Evolutionary conservation across 2,113 vertebrate species (phyloP).

Genomic region (Phaethornis superciliosus): DNA sequence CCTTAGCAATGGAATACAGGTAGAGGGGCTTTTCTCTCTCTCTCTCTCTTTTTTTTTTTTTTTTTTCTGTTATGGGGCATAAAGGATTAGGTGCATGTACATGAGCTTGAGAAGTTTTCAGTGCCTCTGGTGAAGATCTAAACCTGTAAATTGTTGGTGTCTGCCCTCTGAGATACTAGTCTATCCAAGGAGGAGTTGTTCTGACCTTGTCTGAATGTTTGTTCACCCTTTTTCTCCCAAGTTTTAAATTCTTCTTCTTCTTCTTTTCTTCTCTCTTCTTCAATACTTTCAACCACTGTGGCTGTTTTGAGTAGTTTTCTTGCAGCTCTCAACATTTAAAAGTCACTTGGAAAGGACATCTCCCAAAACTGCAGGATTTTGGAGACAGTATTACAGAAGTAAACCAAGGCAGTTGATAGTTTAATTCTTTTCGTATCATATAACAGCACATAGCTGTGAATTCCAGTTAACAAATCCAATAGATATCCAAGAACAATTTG

Average conservation of each 20-base stretch:
- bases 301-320: neutral
- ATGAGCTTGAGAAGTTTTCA: neutral
- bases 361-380: neutral
- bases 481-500: neutral
- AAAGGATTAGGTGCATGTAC: neutral
- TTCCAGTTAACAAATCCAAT: neutral
- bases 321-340: neutral
- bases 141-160: neutral
- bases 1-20: neutral
- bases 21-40: neutral
- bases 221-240: neutral
- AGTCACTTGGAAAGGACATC: neutral
- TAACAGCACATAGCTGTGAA: neutral
- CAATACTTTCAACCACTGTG: neutral
- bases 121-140: neutral
- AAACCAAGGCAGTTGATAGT: neutral
- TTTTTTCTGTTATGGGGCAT: neutral
- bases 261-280: neutral
- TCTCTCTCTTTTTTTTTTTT: no score
- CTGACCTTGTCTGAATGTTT: neutral
- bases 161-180: neutral
- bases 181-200: neutral
- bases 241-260: neutral
- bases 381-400: neutral
- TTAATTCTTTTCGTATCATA: neutral